A percentile compares a stretch with the other conserved stretches of the same genome.
Conservation (phyloP, 2,888 invertebrate species). For the Bombylius discolor region DNA sequence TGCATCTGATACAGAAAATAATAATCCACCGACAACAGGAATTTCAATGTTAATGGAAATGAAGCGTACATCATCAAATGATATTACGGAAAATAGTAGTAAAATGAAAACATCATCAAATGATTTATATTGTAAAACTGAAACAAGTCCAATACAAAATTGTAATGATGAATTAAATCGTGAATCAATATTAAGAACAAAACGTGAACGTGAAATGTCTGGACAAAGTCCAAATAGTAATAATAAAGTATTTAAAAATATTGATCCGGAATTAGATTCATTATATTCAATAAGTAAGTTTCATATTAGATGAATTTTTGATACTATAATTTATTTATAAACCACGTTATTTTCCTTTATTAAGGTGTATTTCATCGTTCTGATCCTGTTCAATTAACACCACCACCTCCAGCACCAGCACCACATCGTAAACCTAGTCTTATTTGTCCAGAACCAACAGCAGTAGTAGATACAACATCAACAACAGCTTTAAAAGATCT, state of each 20-base stretch:
- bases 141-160: conserved; percentile 23
- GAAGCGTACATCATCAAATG: conserved; percentile 29
- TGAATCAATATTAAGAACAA: conserved; percentile 17
- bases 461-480: conserved; percentile 6
- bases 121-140: conserved; percentile 10
- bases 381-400: conserved; percentile 43
- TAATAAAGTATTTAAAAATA: conserved; percentile 37
- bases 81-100: conserved; percentile 18
- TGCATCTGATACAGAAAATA: conserved; percentile 83
- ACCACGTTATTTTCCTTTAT: background rate
- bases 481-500: conserved; percentile 53
- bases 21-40: conserved; percentile 48
- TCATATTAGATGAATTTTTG: background rate
- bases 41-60: conserved; percentile 35
- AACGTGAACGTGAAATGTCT: conserved; percentile 24
- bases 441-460: conserved; percentile 15
- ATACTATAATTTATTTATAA: background rate
- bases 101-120: conserved; percentile 15
- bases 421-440: conserved; percentile 48
- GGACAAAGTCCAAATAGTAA: conserved; percentile 30
- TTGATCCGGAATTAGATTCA: conserved; percentile 52
- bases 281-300: conserved; percentile 56
- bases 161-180: conserved; percentile 5
- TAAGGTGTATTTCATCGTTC: conserved; percentile 33
- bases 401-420: conserved; percentile 63